Conservation (phyloP, 35 echinoderm and acorn worm species). For the Anneissia japonica region DNA sequence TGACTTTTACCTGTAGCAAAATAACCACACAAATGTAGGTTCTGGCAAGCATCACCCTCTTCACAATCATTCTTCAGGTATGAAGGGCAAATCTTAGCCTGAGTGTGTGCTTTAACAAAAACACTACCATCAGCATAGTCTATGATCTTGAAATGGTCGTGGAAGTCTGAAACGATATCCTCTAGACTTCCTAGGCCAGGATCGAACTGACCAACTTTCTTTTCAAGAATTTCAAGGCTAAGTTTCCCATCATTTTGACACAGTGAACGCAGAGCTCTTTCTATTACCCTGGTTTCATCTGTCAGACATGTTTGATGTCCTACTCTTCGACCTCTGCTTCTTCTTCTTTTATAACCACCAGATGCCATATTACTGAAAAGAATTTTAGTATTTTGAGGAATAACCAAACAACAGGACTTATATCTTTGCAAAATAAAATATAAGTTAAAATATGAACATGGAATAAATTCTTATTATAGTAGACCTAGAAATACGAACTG, state of each 20-base stretch:
- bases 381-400: no score
- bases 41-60: not conserved
- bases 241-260: not conserved
- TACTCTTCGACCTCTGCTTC: no score
- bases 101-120: not conserved
- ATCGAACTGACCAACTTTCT: not conserved
- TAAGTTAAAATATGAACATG: no score
- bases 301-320: not conserved
- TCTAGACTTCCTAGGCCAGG: not conserved
- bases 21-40: not conserved
- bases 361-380: no score
- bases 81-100: not conserved
- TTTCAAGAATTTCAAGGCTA: not conserved
- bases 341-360: not conserved
- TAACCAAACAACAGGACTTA: no score
- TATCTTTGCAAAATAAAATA: no score
- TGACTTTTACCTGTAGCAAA: conserved; percentile 1
- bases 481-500: no score
- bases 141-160: not conserved
- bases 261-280: not conserved
- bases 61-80: not conserved
- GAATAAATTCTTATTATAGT: no score
- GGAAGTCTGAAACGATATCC: not conserved
- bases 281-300: not conserved
- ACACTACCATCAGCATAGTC: not conserved